These are phyloP conservation scores for Penaeus chinensis DNA, from an alignment of 1,140 invertebrate species.

Conservation along the genomic window DNA sequence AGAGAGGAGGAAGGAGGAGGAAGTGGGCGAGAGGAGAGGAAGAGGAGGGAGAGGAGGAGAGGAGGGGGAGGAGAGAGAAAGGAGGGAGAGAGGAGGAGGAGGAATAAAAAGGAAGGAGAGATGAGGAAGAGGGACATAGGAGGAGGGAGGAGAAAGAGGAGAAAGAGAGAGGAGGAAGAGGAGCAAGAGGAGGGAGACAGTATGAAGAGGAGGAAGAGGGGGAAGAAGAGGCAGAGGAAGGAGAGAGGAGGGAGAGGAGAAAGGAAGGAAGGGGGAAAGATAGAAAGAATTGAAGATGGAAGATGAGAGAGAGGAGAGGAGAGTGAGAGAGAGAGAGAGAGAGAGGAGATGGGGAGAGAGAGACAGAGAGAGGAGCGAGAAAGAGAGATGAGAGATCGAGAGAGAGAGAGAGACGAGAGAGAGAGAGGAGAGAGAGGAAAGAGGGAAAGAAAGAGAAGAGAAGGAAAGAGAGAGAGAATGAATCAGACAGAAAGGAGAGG, in stretches of 20 bases:
- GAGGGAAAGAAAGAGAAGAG: too few species aligned
- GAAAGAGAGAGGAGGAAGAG: not conserved
- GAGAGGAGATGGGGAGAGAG: not conserved
- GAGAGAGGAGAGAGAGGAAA: too few species aligned
- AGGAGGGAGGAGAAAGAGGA: not conserved
- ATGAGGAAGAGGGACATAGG: not conserved
- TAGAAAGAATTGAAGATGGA: not conserved
- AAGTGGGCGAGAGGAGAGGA: too few species aligned
- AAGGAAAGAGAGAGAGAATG: not conserved
- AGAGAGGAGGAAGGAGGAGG: not conserved
- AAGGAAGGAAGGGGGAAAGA: not conserved
- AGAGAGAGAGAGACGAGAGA: not conserved
- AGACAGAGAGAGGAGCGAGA: not conserved
- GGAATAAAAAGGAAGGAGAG: not conserved
- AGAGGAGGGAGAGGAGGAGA: not conserved
- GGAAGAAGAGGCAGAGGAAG: too few species aligned
- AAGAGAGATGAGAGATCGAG: slow-evolving; percentile 7
- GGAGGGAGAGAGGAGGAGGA: not conserved
- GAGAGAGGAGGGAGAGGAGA: not conserved
- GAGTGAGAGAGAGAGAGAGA: not conserved
- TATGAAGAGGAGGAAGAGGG: not conserved
- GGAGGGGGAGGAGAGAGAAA: not conserved
- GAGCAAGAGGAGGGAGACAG: not conserved
- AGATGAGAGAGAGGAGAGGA: not conserved
- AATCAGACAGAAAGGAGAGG: too few species aligned